Evolutionary conservation across 2,113 vertebrate species (phyloP).

Genomic region (Eupsittula cactorum): DNA sequence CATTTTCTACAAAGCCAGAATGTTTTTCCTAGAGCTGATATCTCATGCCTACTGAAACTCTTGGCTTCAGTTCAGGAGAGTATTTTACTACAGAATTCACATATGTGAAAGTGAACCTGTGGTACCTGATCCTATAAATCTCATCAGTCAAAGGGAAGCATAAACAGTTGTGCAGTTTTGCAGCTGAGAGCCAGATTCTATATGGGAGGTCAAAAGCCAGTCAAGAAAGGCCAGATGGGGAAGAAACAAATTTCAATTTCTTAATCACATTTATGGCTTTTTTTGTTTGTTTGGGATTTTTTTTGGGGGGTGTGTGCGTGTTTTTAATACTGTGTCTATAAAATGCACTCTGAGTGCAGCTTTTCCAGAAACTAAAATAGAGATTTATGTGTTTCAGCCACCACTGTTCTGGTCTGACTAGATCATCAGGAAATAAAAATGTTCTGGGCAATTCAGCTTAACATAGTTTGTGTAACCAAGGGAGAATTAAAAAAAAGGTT

Average conservation of each 20-base stretch:
- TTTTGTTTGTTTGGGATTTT: background rate
- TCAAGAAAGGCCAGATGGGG: fast-evolving
- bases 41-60: background rate
- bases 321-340: background rate
- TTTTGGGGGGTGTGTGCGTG: too few species aligned
- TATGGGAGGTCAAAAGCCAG: background rate
- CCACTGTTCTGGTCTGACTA: background rate
- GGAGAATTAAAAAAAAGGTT: background rate
- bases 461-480: background rate
- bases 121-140: background rate
- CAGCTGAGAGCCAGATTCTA: background rate
- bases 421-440: background rate
- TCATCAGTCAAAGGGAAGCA: background rate
- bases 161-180: background rate
- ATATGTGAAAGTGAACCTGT: background rate
- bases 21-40: background rate
- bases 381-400: background rate
- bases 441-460: background rate
- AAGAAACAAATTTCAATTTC: background rate
- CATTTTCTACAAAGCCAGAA: background rate
- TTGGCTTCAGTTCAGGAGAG: background rate
- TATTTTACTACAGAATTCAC: background rate
- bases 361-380: background rate
- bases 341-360: background rate
- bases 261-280: background rate